A percentile compares a stretch with the other conserved stretches of the same genome.
phyloP scores from a whole-genome alignment of 35 echinoderm and acorn worm genomes.

The Acanthaster planci region DNA sequence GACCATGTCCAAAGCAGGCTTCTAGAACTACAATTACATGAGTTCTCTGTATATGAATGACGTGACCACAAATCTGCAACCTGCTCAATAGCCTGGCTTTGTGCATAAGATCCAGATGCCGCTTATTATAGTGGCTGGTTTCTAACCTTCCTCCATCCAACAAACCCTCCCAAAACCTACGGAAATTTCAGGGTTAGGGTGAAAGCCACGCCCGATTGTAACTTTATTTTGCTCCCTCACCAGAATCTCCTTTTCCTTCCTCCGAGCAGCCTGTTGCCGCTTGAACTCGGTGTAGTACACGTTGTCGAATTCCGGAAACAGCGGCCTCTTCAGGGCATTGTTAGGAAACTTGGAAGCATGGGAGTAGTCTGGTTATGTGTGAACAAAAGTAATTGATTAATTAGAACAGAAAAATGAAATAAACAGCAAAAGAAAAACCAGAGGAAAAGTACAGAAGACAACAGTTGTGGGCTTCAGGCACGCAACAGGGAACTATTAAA shows the following conservation, averaged over 20 bases:
- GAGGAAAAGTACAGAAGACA: background rate
- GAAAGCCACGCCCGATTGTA: too few relatives aligned
- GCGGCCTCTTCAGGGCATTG: slow-evolving; percentile 62
- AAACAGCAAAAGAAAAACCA: background rate
- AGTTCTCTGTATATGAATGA: too few relatives aligned
- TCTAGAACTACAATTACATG: too few relatives aligned
- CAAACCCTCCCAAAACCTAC: too few relatives aligned
- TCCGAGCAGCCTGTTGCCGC: slow-evolving; percentile 30
- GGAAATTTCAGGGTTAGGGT: too few relatives aligned
- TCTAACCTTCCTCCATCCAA: too few relatives aligned
- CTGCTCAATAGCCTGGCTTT: too few relatives aligned
- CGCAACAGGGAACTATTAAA: background rate
- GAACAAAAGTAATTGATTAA: background rate
- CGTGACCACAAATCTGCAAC: too few relatives aligned
- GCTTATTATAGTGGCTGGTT: too few relatives aligned
- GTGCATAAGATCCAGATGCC: too few relatives aligned
- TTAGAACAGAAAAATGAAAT: background rate
- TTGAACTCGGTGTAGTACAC: slow-evolving; percentile 63
- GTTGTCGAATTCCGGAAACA: slow-evolving; percentile 57
- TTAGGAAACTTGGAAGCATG: slow-evolving; percentile 68
- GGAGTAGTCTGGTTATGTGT: slow-evolving; percentile 60
- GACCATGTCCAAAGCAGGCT: too few relatives aligned
- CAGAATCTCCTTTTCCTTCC: slow-evolving; percentile 46
- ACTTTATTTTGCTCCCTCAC: slow-evolving; percentile 3
- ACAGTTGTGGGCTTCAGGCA: background rate